These are phyloP conservation scores for Conomelus anceps DNA, from an alignment of 2,888 invertebrate genomes.

Conservation along the genomic window DNA sequence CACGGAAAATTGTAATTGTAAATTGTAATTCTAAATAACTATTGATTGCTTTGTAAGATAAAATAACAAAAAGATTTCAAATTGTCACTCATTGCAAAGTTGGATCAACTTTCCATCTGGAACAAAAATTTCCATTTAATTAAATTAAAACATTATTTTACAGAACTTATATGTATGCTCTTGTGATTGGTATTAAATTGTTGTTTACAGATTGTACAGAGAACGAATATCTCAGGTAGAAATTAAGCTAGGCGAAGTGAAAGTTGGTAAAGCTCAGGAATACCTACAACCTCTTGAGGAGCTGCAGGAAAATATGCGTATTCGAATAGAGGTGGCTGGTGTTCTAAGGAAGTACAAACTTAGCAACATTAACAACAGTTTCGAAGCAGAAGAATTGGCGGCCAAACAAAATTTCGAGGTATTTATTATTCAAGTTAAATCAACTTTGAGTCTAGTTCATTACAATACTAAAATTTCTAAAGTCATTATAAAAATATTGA, in stretches of 20 bases:
- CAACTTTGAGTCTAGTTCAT: background rate
- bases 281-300: conserved; percentile 80
- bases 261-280: conserved; percentile 77
- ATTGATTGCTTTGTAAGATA: too few relatives aligned
- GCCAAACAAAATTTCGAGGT: conserved; percentile 84
- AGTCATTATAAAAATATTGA: too few relatives aligned
- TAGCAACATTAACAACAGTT: conserved; percentile 78
- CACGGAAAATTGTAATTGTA: too few relatives aligned
- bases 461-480: too few relatives aligned
- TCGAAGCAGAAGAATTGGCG: conserved; percentile 81
- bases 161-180: background rate
- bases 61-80: too few relatives aligned
- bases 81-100: too few relatives aligned
- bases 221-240: conserved; percentile 81
- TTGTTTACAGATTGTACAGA: conserved; percentile 54
- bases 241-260: conserved; percentile 76
- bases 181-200: background rate
- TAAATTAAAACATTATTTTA: too few relatives aligned
- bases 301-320: conserved; percentile 79
- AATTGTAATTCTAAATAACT: too few relatives aligned
- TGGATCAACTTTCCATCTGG: too few relatives aligned
- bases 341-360: conserved; percentile 69
- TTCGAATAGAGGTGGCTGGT: conserved; percentile 84
- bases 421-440: conserved; percentile 29
- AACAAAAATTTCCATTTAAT: too few relatives aligned